Conservation (phyloP, 2,888 invertebrate species). For the Linnaemya tessellans region DNA sequence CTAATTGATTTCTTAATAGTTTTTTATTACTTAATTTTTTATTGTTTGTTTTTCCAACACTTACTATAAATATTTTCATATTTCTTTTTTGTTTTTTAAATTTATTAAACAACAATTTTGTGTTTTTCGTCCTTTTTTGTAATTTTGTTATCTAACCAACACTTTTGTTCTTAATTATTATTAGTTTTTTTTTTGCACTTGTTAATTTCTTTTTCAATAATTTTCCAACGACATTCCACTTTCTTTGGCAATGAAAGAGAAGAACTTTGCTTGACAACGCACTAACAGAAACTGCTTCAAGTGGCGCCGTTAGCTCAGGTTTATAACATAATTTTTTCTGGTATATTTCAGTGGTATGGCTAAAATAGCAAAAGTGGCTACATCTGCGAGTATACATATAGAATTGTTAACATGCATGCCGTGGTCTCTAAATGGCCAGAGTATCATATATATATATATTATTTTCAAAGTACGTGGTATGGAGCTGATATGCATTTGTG, state of each 20-base stretch:
- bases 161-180: conserved; percentile 26
- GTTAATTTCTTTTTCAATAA: conserved; percentile 13
- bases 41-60: conserved; percentile 38
- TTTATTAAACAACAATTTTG: background rate
- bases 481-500: background rate
- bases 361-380: conserved; percentile 56
- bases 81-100: conserved; percentile 7
- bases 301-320: conserved; percentile 78
- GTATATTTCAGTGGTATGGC: conserved; percentile 55
- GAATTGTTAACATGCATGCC: conserved; percentile 59
- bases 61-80: conserved; percentile 68
- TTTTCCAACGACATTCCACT: conserved; percentile 41
- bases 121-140: conserved; percentile 12
- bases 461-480: background rate
- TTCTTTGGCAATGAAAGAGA: conserved; percentile 61
- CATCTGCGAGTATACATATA: conserved; percentile 41
- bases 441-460: background rate
- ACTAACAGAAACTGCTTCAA: conserved; percentile 82
- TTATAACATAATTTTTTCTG: conserved; percentile 81
- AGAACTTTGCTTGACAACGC: conserved; percentile 81
- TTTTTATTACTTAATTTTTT: background rate
- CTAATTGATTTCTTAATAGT: background rate
- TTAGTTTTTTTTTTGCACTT: conserved; percentile 35
- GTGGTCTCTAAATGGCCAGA: conserved; percentile 32
- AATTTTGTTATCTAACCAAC: background rate